These are phyloP conservation scores for Brachycybe producta DNA, from an alignment of 2,888 invertebrate species.

Conservation along the genomic window DNA sequence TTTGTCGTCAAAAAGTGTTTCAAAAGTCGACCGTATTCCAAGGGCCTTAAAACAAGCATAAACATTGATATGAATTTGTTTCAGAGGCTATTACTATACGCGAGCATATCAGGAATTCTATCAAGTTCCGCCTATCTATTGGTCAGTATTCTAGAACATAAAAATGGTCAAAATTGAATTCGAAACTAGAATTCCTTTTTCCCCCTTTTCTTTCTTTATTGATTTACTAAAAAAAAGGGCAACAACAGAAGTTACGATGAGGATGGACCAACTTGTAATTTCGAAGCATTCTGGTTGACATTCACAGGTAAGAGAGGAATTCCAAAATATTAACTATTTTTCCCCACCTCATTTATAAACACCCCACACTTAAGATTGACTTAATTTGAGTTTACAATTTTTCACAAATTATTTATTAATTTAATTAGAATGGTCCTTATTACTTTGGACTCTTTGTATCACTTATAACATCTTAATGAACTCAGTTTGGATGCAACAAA, in stretches of 20 bases:
- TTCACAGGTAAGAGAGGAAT: constrained; percentile 4
- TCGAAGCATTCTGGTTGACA: constrained; percentile 15
- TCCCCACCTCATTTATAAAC: not conserved
- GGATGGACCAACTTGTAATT: constrained; percentile 14
- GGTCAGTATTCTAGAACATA: constrained; percentile 1
- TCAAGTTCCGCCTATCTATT: constrained; percentile 11
- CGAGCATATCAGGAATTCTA: constrained; percentile 7
- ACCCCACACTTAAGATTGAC: not conserved
- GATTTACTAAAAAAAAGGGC: no score
- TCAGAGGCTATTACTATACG: constrained; percentile 13
- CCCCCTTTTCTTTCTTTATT: not conserved
- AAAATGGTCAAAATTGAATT: no score
- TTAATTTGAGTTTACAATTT: not conserved
- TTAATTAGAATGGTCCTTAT: constrained; percentile 15
- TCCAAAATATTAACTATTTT: not conserved
- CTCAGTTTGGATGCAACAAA: constrained; percentile 9
- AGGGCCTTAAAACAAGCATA: not conserved
- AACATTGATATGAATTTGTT: not conserved
- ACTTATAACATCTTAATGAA: constrained; percentile 17
- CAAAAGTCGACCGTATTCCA: no score
- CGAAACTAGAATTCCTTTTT: no score
- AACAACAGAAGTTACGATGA: no score
- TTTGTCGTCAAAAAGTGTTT: no score
- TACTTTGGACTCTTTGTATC: constrained; percentile 14
- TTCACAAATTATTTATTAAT: not conserved